A percentile compares a stretch with the other conserved stretches of the same genome.
phyloP scores from a whole-genome alignment of 1,140 invertebrate genomes.

The Rhyzopertha dominica region DNA sequence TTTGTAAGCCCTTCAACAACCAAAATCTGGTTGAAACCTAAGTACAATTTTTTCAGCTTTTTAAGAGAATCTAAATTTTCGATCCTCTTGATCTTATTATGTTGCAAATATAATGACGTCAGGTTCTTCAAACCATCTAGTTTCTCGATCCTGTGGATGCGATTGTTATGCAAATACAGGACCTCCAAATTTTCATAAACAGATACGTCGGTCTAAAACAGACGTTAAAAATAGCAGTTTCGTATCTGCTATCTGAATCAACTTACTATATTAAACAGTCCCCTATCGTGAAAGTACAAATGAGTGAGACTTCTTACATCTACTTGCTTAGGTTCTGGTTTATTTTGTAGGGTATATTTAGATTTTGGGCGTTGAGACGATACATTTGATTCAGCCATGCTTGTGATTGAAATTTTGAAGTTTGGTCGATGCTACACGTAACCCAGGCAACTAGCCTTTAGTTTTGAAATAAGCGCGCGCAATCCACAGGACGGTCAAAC shows the following conservation, averaged over 20 bases:
- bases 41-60: conserved; percentile 60
- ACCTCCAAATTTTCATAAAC: conserved; percentile 51
- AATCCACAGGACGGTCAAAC: no score
- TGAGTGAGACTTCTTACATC: conserved; percentile 48
- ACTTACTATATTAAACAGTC: conserved; percentile 50
- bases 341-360: no score
- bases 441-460: no score
- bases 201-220: conserved; percentile 51
- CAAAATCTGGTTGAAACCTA: conserved; percentile 61
- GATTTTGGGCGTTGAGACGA: no score
- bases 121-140: conserved; percentile 54
- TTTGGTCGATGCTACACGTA: no score
- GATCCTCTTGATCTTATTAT: conserved; percentile 60
- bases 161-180: conserved; percentile 62
- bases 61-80: conserved; percentile 55
- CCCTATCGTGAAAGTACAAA: conserved; percentile 51
- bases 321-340: no score
- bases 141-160: conserved; percentile 56
- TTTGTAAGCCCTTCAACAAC: conserved; percentile 63
- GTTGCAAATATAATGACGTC: conserved; percentile 63
- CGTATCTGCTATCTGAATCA: conserved; percentile 9
- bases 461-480: no score
- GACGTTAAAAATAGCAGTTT: conserved; percentile 14
- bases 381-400: no score
- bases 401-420: no score